Evolutionary conservation across 2,888 invertebrate genomes (phyloP).

Genomic region (Pyrochroa serraticornis): DNA sequence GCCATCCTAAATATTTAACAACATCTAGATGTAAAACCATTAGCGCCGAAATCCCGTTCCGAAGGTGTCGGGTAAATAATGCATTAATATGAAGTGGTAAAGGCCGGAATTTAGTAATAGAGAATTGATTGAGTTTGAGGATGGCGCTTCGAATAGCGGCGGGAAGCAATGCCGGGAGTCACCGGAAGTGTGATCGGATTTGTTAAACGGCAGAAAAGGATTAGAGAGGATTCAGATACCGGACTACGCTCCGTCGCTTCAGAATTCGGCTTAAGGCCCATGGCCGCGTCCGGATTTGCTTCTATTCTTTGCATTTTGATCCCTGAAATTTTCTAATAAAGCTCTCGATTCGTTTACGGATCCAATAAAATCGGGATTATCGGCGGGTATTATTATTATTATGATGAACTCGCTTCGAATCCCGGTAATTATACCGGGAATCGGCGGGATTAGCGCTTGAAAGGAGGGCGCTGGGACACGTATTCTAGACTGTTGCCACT

Average conservation of each 20-base stretch:
- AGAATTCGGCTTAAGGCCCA: conserved; percentile 44
- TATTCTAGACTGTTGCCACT: neutral
- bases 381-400: neutral
- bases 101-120: conserved; percentile 16
- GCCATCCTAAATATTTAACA: too few relatives aligned
- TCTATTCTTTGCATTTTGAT: conserved; percentile 39
- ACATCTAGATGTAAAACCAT: too few relatives aligned
- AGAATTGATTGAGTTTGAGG: conserved; percentile 29
- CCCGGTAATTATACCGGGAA: conserved; percentile 7
- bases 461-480: neutral
- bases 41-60: too few relatives aligned
- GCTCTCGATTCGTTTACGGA: conserved; percentile 1
- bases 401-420: conserved; percentile 10
- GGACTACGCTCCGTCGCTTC: conserved; percentile 44
- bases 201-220: conserved; percentile 55
- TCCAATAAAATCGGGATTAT: too few relatives aligned
- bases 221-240: conserved; percentile 48
- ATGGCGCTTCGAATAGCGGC: conserved; percentile 31
- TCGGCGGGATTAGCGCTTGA: conserved; percentile 7
- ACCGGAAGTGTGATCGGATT: conserved; percentile 56
- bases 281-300: conserved; percentile 43
- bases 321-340: conserved; percentile 23
- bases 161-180: conserved; percentile 47
- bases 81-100: conserved; percentile 17
- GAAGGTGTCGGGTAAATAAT: conserved; percentile 17